These are phyloP conservation scores for Etheostoma perlongum DNA, from an alignment of 2,797 vertebrate genomes.

Conservation along the genomic window DNA sequence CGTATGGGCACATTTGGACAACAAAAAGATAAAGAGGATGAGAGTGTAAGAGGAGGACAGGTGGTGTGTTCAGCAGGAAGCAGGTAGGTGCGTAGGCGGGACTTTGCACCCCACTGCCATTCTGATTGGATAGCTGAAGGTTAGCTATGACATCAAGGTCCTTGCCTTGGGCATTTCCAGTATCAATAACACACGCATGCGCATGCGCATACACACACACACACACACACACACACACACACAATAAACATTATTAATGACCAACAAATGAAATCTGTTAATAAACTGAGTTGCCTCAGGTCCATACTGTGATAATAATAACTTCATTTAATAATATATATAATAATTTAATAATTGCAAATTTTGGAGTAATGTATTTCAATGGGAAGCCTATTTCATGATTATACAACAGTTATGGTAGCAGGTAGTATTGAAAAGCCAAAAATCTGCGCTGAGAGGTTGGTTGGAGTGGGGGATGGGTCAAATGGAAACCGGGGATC, in stretches of 20 bases:
- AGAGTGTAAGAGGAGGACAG: slow-evolving; percentile 68
- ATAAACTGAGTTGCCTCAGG: slow-evolving; percentile 47
- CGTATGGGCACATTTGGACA: slow-evolving; percentile 49
- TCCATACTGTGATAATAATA: slow-evolving; percentile 37
- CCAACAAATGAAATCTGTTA: slow-evolving; percentile 47
- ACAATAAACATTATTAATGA: slow-evolving; percentile 47
- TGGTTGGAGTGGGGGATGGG: too few relatives aligned
- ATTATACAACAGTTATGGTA: too few relatives aligned
- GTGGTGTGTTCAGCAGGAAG: slow-evolving; percentile 76
- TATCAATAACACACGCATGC: slow-evolving; percentile 42
- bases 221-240: slow-evolving; percentile 2
- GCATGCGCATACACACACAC: slow-evolving; percentile 14
- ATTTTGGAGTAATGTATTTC: too few relatives aligned
- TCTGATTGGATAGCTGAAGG: slow-evolving; percentile 77
- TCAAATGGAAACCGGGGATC: too few relatives aligned
- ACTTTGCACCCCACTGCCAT: slow-evolving; percentile 73
- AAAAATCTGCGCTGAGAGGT: too few relatives aligned
- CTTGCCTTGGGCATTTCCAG: slow-evolving; percentile 70
- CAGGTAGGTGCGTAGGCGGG: slow-evolving; percentile 71
- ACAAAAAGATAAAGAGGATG: slow-evolving; percentile 22
- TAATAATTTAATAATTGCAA: too few relatives aligned
- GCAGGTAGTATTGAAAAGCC: too few relatives aligned
- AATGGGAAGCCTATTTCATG: too few relatives aligned
- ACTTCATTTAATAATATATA: slow-evolving; percentile 24
- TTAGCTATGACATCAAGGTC: slow-evolving; percentile 64